Conservation (phyloP, 2,113 vertebrate species). For the Misgurnus mizolepis region DNA sequence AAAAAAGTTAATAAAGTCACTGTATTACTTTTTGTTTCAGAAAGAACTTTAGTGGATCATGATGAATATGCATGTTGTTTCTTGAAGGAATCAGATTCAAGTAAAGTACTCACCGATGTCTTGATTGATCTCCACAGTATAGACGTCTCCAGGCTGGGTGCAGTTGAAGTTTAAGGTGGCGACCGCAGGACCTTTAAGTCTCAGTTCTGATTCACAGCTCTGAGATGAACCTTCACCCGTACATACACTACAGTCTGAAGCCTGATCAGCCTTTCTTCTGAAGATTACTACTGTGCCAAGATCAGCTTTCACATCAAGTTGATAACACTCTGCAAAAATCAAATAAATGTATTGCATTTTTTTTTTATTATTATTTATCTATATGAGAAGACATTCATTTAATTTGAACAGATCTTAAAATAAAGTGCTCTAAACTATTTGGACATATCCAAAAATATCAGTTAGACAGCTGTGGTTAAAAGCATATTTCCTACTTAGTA, state of each 20-base stretch:
- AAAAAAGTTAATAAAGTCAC: too few species aligned
- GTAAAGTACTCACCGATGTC: slow-evolving; percentile 62
- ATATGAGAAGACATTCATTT: too few species aligned
- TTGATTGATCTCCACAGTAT: slow-evolving; percentile 68
- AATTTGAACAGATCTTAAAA: too few species aligned
- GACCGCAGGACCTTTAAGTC: slow-evolving; percentile 16
- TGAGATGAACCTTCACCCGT: slow-evolving; percentile 36
- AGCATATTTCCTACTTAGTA: too few species aligned
- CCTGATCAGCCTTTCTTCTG: slow-evolving; percentile 32
- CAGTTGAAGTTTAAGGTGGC: slow-evolving; percentile 68
- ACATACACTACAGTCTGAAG: slow-evolving; percentile 67
- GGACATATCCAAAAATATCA: too few species aligned
- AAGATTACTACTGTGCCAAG: slow-evolving; percentile 57
- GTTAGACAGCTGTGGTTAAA: too few species aligned
- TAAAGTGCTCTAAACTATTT: too few species aligned
- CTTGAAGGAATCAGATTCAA: too few species aligned
- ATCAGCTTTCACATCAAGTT: slow-evolving; percentile 56
- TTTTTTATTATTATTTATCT: too few species aligned
- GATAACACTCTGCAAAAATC: slow-evolving; percentile 73
- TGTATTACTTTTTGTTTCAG: background rate
- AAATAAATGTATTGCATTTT: background rate
- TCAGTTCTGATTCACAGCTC: slow-evolving; percentile 52
- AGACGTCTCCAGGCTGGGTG: slow-evolving; percentile 65
- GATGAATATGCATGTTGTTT: background rate
- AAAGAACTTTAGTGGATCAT: background rate